A percentile compares a stretch with the other conserved stretches of the same genome.
These are phyloP conservation scores for Anodontia alba DNA, from an alignment of 2,888 invertebrate genomes.

Conservation along the genomic window DNA sequence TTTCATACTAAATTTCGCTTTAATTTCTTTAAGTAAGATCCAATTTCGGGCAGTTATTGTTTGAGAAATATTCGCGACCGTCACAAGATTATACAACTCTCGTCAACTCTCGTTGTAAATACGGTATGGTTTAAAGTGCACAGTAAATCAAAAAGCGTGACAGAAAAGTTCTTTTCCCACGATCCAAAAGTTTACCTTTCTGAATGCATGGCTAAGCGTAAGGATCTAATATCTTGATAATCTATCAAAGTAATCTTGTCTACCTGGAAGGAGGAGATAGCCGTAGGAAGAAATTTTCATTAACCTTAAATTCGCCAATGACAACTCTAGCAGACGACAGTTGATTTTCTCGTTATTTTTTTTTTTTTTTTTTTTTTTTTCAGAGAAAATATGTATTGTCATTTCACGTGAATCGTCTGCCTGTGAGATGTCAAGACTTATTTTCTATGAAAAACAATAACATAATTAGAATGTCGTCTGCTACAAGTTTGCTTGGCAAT, in stretches of 20 bases:
- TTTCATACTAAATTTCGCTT: slow-evolving; percentile 6
- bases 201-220: slow-evolving; percentile 6
- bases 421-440: no score
- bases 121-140: slow-evolving; percentile 13
- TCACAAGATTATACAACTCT: neutral
- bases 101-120: neutral
- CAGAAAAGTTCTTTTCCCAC: slow-evolving; percentile 24
- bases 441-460: no score
- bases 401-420: no score
- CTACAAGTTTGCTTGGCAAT: no score
- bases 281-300: neutral
- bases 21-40: neutral
- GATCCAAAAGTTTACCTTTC: neutral
- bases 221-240: slow-evolving; percentile 14
- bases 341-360: no score
- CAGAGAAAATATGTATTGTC: no score
- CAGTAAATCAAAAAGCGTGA: slow-evolving; percentile 22
- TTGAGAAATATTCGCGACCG: neutral
- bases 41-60: neutral
- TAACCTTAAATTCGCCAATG: no score
- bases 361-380: no score
- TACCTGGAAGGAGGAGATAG: neutral
- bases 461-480: no score
- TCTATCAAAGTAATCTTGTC: slow-evolving; percentile 4
- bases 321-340: no score